A percentile compares a stretch with the other conserved stretches of the same genome.
These are phyloP conservation scores for Mesoclemmys tuberculata DNA, from an alignment of 2,113 vertebrate genomes.

Conservation along the genomic window DNA sequence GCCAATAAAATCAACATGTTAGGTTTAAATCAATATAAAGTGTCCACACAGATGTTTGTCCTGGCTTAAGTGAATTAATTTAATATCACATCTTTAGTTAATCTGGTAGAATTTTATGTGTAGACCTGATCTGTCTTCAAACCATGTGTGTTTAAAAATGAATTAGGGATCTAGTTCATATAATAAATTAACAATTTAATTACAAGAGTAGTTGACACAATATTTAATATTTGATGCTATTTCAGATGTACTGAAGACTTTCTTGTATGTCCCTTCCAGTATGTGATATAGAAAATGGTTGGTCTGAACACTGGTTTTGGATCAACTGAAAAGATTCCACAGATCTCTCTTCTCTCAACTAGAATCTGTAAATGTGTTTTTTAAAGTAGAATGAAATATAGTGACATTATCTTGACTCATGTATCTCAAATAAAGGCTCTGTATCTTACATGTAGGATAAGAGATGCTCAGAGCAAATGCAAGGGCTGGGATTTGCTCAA, in stretches of 20 bases:
- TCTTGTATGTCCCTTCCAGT: conserved; percentile 6
- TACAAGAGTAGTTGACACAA: conserved; percentile 15
- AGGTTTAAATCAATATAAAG: neutral
- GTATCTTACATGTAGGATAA: neutral
- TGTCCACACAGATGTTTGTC: neutral
- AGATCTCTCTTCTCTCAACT: neutral
- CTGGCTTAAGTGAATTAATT: neutral
- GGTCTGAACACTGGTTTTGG: neutral
- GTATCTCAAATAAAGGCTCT: neutral
- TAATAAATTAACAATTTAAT: conserved; percentile 8
- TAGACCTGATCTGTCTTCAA: neutral
- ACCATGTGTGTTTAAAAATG: neutral
- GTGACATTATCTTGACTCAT: neutral
- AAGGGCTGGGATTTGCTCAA: neutral
- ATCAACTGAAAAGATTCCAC: neutral
- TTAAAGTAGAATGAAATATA: neutral
- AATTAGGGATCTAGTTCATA: conserved; percentile 1
- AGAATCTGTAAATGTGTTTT: neutral
- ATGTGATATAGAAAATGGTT: neutral
- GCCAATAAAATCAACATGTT: neutral
- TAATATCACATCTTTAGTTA: neutral
- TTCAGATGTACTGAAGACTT: conserved; percentile 3
- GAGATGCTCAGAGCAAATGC: neutral
- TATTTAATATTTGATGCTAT: neutral
- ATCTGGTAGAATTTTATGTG: neutral